These are phyloP conservation scores for Podotricha telesiphe DNA, from an alignment of 2,888 invertebrate species.

Conservation along the genomic window DNA sequence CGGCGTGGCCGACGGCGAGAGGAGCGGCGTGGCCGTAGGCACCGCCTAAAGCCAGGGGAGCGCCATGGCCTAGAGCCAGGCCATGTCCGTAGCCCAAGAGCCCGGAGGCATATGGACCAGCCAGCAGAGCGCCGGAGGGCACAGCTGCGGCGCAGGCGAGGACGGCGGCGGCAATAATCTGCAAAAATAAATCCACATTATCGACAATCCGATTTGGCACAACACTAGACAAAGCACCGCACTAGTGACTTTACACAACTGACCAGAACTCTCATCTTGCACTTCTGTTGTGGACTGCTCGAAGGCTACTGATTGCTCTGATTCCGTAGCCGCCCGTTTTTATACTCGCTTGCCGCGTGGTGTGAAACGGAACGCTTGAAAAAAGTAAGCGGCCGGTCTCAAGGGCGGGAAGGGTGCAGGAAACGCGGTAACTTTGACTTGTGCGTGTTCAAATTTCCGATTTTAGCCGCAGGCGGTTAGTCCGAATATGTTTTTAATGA, in stretches of 20 bases:
- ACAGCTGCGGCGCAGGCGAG: constrained; percentile 75
- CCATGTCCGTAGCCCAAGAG: constrained; percentile 41
- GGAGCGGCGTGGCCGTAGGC: constrained; percentile 60
- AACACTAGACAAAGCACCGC: constrained; percentile 50
- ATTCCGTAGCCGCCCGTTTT: constrained; percentile 69
- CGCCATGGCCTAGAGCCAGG: constrained; percentile 47
- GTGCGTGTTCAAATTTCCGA: constrained; percentile 58
- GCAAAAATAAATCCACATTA: constrained; percentile 56
- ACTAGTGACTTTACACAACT: constrained; percentile 59
- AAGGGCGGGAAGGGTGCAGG: constrained; percentile 82
- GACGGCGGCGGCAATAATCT: constrained; percentile 84
- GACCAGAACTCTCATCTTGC: constrained; percentile 82
- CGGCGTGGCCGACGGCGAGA: constrained; percentile 55
- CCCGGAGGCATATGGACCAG: constrained; percentile 60
- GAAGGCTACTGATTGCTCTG: constrained; percentile 81
- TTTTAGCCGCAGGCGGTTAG: constrained; percentile 45
- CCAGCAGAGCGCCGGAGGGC: constrained; percentile 70
- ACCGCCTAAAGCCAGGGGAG: constrained; percentile 52
- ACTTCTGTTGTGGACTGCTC: constrained; percentile 82
- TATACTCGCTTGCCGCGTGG: constrained; percentile 67
- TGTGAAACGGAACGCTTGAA: constrained; percentile 71
- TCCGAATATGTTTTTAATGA: constrained; percentile 27
- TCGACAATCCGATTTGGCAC: constrained; percentile 47
- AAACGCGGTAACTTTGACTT: constrained; percentile 69
- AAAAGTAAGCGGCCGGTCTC: constrained; percentile 78